These are phyloP conservation scores for Ceuthmochares aereus DNA, from an alignment of 2,113 vertebrate species.

Conservation along the genomic window DNA sequence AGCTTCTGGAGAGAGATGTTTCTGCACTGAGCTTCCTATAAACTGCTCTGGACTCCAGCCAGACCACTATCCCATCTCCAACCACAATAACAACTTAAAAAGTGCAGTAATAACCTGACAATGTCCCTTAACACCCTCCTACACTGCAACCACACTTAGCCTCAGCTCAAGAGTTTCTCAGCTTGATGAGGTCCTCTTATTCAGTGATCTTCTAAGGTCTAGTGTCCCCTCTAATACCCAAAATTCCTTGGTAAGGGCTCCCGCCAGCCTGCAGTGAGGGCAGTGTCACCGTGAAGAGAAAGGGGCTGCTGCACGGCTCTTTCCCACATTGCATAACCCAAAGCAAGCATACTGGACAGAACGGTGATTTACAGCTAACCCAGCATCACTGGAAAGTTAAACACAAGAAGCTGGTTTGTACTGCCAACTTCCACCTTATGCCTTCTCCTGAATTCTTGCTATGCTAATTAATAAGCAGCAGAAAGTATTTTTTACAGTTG, in stretches of 20 bases:
- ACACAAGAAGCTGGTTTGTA: not conserved
- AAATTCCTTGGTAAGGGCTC: not conserved
- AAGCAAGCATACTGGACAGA: not conserved
- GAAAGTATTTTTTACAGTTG: not conserved
- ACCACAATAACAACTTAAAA: not conserved
- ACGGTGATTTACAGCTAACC: not conserved
- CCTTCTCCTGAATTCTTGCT: not conserved
- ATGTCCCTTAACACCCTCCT: not conserved
- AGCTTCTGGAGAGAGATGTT: not conserved
- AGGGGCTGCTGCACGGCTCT: rapidly evolving
- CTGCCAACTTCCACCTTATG: not conserved
- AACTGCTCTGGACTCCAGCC: not conserved
- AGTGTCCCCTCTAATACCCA: not conserved
- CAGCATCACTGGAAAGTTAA: not conserved
- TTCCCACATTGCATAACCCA: not conserved
- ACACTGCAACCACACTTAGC: rapidly evolving
- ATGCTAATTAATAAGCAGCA: not conserved
- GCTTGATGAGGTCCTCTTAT: not conserved
- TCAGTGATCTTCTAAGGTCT: not conserved
- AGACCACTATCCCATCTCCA: not conserved
- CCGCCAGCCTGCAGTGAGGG: not conserved
- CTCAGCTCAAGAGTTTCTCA: not conserved
- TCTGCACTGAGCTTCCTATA: not conserved
- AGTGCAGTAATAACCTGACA: not conserved
- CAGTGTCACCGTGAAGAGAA: not conserved